A percentile compares a stretch with the other conserved stretches of the same genome.
Evolutionary conservation across 1,140 invertebrate genomes (phyloP).

Genomic region (Brachionus asplanchnoidis): DNA sequence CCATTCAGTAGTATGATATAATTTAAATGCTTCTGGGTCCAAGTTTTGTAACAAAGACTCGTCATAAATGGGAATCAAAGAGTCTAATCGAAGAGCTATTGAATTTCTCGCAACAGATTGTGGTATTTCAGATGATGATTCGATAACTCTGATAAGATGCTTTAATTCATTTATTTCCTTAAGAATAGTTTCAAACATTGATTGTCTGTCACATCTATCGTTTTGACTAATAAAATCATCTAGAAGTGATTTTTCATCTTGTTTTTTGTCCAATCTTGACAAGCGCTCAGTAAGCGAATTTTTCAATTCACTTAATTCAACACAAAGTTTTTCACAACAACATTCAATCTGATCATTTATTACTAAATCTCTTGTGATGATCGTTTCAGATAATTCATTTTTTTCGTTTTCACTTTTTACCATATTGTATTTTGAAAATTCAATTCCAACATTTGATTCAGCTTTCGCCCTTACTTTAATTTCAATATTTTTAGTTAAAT

Average conservation of each 20-base stretch:
- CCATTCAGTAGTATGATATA: not conserved
- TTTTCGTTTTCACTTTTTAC: no score
- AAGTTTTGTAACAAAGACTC: not conserved
- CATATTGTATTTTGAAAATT: no score
- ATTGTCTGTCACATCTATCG: not conserved
- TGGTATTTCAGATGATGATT: not conserved
- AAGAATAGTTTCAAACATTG: not conserved
- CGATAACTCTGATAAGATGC: not conserved
- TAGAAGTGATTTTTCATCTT: not conserved
- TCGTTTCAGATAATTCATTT: no score
- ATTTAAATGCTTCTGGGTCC: not conserved
- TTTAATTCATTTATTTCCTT: not conserved
- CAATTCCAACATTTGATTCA: no score
- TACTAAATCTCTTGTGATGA: no score
- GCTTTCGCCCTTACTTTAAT: no score
- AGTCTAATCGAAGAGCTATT: not conserved
- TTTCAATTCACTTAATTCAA: not conserved
- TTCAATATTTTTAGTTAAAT: no score
- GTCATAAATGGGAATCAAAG: not conserved
- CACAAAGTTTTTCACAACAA: no score
- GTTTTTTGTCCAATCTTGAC: not conserved
- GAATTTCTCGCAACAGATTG: not conserved
- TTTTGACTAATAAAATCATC: not conserved
- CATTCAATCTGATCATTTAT: no score
- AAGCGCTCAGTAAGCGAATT: not conserved